These are phyloP conservation scores for Myotis pilosus DNA, from an alignment of 2,797 vertebrate genomes.

Conservation along the genomic window DNA sequence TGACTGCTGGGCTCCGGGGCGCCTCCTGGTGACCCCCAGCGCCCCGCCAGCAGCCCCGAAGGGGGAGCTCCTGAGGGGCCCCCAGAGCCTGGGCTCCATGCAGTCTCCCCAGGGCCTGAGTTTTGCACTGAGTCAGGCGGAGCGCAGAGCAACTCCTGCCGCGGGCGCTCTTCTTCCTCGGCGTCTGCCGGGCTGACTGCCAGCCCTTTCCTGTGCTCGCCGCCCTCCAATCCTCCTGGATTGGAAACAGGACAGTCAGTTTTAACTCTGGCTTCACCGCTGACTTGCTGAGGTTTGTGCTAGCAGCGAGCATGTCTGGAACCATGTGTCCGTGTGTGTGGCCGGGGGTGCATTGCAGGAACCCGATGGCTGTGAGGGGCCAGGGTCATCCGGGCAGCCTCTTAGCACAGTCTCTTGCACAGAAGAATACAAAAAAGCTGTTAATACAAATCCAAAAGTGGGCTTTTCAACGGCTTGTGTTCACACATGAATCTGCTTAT, in stretches of 20 bases:
- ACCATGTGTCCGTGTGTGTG: accelerated
- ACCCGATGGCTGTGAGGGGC: too few relatives aligned
- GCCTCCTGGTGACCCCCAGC: accelerated
- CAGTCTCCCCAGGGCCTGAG: too few relatives aligned
- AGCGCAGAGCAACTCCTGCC: accelerated
- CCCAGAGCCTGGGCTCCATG: neutral
- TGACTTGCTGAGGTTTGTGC: neutral
- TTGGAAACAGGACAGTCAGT: neutral
- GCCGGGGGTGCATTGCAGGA: accelerated
- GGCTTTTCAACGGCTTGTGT: neutral
- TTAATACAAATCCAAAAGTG: neutral
- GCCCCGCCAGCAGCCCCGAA: too few relatives aligned
- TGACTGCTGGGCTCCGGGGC: neutral
- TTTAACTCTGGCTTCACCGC: neutral
- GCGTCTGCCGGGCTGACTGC: neutral
- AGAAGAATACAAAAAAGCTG: neutral
- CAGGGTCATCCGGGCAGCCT: accelerated
- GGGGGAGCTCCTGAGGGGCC: too few relatives aligned
- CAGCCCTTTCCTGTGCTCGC: neutral
- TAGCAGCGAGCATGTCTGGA: neutral
- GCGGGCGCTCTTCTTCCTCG: too few relatives aligned
- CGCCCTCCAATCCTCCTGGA: neutral
- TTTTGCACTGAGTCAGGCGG: neutral
- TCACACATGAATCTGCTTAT: neutral
- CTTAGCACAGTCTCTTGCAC: neutral